Percentiles rank a stretch among this genome's conserved stretches.
Conservation (phyloP, 2,113 vertebrate genomes). For the Rhizomys pruinosus region DNA sequence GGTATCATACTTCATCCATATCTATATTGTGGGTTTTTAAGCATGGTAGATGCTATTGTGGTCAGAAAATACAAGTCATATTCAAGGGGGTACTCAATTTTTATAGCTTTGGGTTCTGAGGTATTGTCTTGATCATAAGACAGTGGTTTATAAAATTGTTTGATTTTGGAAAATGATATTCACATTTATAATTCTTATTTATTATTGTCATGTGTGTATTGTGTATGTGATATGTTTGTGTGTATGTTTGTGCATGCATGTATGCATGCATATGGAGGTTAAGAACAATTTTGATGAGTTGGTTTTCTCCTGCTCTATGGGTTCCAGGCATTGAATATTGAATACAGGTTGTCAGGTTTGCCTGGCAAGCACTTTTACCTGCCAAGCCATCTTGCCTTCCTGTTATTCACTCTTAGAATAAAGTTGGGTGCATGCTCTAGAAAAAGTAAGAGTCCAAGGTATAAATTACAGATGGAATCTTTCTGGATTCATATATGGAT, state of each 20-base stretch:
- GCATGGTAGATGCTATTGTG: neutral
- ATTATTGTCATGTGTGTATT: neutral
- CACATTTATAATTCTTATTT: neutral
- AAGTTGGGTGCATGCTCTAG: neutral
- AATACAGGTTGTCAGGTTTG: no score
- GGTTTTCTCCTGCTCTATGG: neutral
- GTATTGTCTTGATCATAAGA: neutral
- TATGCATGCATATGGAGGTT: no score
- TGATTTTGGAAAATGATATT: constrained; percentile 26
- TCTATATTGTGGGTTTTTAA: neutral
- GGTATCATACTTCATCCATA: neutral
- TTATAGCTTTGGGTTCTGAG: neutral
- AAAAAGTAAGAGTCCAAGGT: neutral
- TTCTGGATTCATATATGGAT: neutral
- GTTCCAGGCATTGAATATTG: neutral
- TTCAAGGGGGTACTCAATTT: neutral
- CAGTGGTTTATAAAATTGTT: constrained; percentile 1
- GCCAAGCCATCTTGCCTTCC: no score
- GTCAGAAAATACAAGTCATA: neutral
- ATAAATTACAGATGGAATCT: neutral
- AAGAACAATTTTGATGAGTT: neutral
- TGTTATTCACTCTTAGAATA: neutral
- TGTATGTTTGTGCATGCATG: neutral
- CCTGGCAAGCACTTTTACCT: neutral
- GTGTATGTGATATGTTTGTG: neutral